Evolutionary conservation across 2,113 vertebrate species (phyloP).

Genomic region (Callithrix jacchus): DNA sequence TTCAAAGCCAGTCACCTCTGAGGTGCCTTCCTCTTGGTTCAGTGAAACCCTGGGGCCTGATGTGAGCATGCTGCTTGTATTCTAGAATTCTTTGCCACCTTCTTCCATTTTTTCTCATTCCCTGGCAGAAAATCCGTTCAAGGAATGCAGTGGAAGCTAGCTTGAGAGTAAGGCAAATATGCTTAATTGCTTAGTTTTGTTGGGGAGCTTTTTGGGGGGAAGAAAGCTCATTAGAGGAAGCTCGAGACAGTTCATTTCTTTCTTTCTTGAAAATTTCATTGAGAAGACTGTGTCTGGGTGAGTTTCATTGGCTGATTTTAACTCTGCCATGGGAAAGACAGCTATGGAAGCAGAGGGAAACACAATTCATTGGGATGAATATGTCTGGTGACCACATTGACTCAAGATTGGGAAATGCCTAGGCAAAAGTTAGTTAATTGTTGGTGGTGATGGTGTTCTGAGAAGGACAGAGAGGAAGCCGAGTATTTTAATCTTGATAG

Average conservation of each 20-base stretch:
- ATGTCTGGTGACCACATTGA: not conserved
- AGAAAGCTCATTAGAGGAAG: not conserved
- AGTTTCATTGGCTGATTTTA: not conserved
- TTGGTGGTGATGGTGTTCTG: not conserved
- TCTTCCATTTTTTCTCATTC: not conserved
- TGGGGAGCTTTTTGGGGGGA: not conserved
- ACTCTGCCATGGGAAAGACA: not conserved
- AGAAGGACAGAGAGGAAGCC: not conserved
- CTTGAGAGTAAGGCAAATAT: not conserved
- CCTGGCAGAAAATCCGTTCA: not conserved
- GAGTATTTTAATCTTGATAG: not conserved
- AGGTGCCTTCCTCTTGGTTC: not conserved
- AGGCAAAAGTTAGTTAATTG: not conserved
- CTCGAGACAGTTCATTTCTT: not conserved
- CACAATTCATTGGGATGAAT: not conserved
- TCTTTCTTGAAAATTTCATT: not conserved
- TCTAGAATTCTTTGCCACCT: not conserved
- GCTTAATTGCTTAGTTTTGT: not conserved
- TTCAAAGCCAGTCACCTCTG: constrained; percentile 67
- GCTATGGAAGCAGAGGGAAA: not conserved
- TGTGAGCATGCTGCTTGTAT: not conserved
- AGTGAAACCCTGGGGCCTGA: not conserved
- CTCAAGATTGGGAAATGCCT: not conserved
- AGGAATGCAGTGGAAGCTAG: not conserved
- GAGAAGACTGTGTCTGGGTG: not conserved